Evolutionary conservation across 2,113 vertebrate species (phyloP).

Genomic region (Perca flavescens): DNA sequence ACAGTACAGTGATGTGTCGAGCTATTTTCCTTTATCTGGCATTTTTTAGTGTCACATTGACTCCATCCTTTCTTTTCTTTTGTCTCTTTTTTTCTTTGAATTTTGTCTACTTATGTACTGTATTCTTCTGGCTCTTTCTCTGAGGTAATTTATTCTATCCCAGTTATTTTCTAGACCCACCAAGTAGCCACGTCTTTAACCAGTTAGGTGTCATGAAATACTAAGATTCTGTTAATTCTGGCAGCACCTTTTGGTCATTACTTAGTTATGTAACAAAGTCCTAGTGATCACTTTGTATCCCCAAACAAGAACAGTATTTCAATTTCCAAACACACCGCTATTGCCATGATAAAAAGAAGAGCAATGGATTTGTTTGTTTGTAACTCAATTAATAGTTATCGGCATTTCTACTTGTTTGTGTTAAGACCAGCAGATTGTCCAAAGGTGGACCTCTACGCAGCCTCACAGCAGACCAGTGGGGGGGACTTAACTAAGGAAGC

Average conservation of each 20-base stretch:
- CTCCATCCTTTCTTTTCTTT: not conserved
- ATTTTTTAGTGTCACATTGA: constrained; percentile 4
- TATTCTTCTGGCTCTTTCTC: not conserved
- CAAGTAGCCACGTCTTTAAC: not conserved
- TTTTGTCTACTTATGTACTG: not conserved
- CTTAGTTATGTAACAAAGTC: not conserved
- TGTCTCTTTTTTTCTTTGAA: not conserved
- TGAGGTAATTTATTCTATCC: not conserved
- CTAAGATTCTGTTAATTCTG: not conserved
- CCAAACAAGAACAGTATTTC: no score
- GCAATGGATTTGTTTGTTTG: not conserved
- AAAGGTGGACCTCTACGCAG: no score
- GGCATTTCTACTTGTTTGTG: not conserved
- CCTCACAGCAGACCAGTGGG: not conserved
- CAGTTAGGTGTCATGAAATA: not conserved
- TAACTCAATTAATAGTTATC: not conserved
- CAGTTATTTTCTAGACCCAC: not conserved
- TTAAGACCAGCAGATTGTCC: not conserved
- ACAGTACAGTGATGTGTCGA: not conserved
- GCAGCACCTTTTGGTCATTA: not conserved
- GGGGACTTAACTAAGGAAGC: not conserved
- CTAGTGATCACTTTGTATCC: not conserved
- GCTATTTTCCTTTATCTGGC: not conserved
- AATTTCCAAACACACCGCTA: not conserved
- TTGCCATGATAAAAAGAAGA: not conserved